A percentile compares a stretch with the other conserved stretches of the same genome.
Evolutionary conservation across 2,113 vertebrate genomes (phyloP).

Genomic region (Salminus brasiliensis): DNA sequence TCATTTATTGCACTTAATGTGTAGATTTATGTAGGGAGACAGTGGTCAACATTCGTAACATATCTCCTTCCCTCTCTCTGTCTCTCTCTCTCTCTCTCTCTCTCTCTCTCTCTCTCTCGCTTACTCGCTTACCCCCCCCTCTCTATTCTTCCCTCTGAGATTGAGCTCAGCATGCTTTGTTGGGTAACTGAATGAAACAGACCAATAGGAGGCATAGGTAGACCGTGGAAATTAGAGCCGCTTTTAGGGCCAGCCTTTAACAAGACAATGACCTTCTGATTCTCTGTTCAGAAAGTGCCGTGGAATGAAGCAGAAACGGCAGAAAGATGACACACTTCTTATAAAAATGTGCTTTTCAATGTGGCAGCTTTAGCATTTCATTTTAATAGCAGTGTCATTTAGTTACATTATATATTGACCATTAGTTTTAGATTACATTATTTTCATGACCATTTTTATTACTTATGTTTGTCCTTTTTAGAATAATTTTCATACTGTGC

Average conservation of each 20-base stretch:
- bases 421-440: not conserved
- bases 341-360: not conserved
- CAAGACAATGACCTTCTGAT: conserved; percentile 49
- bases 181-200: conserved; percentile 72
- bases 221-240: conserved; percentile 73
- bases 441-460: not conserved
- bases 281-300: conserved; percentile 33
- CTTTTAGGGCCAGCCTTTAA: conserved; percentile 51
- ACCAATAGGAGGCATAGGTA: conserved; percentile 91
- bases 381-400: not conserved
- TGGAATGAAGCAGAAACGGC: conserved; percentile 13
- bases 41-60: conserved; percentile 80
- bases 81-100: conserved; percentile 6
- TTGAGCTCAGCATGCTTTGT: conserved; percentile 61
- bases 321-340: not conserved
- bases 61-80: conserved; percentile 27
- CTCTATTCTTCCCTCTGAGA: conserved; percentile 59
- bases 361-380: not conserved
- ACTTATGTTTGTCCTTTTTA: not conserved
- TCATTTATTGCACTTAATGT: conserved; percentile 80
- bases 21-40: conserved; percentile 82
- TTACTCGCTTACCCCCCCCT: conserved; percentile 61
- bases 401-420: not conserved
- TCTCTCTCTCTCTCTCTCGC: conserved; percentile 36
- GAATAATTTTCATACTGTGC: not conserved